Base-by-base conservation (phyloP, 2,797 vertebrate genomes). In the Thamnophis elegans region DNA sequence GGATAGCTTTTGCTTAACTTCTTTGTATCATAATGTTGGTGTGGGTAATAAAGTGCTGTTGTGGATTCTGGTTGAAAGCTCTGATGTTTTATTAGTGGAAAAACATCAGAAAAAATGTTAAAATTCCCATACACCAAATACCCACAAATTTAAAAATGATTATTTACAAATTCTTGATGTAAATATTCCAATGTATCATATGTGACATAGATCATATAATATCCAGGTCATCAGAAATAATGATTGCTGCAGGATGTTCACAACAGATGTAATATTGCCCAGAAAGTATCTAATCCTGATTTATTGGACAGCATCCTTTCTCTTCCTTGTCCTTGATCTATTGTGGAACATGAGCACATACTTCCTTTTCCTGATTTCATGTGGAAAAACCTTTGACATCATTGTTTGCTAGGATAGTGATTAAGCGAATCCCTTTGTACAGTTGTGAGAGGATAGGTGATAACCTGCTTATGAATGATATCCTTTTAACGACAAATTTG, bases 221-320 rank as follows among this genome's bases (percentile, higher is more conserved):
- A 14, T 88, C 91, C 56, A 91, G 90, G 62, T 68, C 12, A 42
- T 9, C 85, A 93, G 53, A 87, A 91, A 58, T 8, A 73, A 59
- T 85, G 25, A 89, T 92, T 93, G 91, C 88, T 88, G 16, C 78
- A 88, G 56, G 55, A 11, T 94, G 12, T 14, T 90, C 55, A 88
- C 54, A 16, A 2, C 0, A 0, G 0, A 85, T 85, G 32, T 82
- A 91, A 89, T 65, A n/a, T 86, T 1, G 25, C 13, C 65, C 9
- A 54, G 55, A 6, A 42, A 1, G 0, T 12, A 5, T 86, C 73
- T 89, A 94, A 87, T 55, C 26, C 32, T 90, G 53, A 85, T 92
- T 92, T 92, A 87, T 89, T 88, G 68, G 54, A 90, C 47, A 86
- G 51, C n/a, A 53, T 88, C 2, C 22, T 13, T 47, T 28, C 28